A percentile compares a stretch with the other conserved stretches of the same genome.
phyloP scores from a whole-genome alignment of 2,797 vertebrate genomes.

The Buphagus erythrorhynchus region DNA sequence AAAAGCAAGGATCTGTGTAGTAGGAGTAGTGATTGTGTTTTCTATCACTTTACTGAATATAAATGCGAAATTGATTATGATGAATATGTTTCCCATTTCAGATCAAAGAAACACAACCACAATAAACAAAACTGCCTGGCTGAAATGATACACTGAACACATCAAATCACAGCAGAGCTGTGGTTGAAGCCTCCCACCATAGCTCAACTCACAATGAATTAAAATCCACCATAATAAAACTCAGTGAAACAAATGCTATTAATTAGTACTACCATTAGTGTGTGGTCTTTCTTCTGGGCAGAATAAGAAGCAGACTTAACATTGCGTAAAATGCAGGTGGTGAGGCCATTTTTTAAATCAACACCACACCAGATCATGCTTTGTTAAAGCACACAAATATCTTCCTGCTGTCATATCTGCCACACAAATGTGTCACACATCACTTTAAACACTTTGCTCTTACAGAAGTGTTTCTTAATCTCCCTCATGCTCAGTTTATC shows the following conservation, averaged over 20 bases:
- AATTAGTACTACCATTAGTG: background rate
- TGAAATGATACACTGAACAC: slow-evolving; percentile 2
- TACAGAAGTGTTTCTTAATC: background rate
- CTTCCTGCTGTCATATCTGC: background rate
- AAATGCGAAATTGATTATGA: background rate
- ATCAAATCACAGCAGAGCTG: background rate
- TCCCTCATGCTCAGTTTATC: background rate
- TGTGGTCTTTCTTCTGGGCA: slow-evolving; percentile 10
- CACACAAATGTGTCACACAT: background rate
- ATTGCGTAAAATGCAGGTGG: background rate
- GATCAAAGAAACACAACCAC: background rate
- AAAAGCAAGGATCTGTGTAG: background rate
- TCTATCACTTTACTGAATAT: background rate
- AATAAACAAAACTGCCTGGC: slow-evolving; percentile 12
- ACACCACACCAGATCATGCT: background rate
- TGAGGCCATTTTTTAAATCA: background rate
- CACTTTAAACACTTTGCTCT: background rate
- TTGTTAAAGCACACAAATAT: background rate
- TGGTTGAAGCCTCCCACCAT: background rate
- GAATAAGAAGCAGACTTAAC: background rate
- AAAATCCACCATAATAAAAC: background rate
- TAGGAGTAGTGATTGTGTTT: background rate
- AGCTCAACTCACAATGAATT: background rate
- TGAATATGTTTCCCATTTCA: background rate
- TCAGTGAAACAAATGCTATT: background rate